Base-by-base conservation (phyloP, 2,888 invertebrate genomes). In the Zonitis immaculata region DNA sequence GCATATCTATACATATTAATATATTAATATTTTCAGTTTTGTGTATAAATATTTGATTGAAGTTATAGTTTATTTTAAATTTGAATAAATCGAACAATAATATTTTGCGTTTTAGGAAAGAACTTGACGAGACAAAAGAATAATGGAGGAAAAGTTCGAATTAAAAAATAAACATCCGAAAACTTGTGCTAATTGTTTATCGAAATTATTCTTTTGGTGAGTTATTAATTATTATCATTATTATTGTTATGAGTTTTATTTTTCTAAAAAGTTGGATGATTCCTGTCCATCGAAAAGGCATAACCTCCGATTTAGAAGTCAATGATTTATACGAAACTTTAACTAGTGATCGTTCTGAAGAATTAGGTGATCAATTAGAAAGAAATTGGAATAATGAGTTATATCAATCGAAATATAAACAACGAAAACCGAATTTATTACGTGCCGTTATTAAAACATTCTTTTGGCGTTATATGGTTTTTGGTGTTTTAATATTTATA, bases 301-400 rank as follows among this genome's bases (percentile, higher is more conserved):
- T 78, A 57, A 77, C 69, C 64, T 76, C 80, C 56, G 82, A 84
- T 56, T 75, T 89, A 6, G 81, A 81, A 61, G 79, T 84, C 51
- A 76, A 79, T 6, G 85, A 87, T 66, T 70, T 88, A 20, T 85
- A 82, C 73, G 80, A 80, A 66, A 80, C 81, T 7, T 73, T 84
- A 16, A 73, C 78, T 0, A 74, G 74, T 6, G 86, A 88, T 69
- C 74, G 77, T 42, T 87, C 87, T 0, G 80, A 82, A 47, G 69
- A 72, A 12, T 75, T 87, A 3, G 85, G 85, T 3, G 80, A 86
- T 66, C 76, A 77, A 26, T 73, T 88, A 16, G 83, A 84, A 67
- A 74, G 77, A 61, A 57, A 80, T 79, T 67, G 81, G 81, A 60
- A 58, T 14, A 43, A 55, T 16, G 65, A 68, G 56, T 3, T 63